A percentile compares a stretch with the other conserved stretches of the same genome.
phyloP scores from a whole-genome alignment of 2,888 invertebrate species.

The Hyppa rectilinea region DNA sequence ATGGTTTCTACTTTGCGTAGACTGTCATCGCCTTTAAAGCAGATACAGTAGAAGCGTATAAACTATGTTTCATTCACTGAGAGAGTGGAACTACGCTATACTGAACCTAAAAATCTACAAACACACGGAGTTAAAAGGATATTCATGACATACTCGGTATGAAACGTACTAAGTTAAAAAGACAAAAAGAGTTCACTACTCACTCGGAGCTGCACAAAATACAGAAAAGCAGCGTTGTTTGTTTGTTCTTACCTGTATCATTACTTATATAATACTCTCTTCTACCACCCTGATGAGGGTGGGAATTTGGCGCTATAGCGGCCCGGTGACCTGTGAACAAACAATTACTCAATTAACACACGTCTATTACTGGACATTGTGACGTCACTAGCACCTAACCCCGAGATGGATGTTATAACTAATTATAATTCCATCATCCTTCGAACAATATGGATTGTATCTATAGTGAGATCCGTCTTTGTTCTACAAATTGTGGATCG shows the following conservation, averaged over 20 bases:
- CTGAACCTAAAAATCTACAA: conserved; percentile 2
- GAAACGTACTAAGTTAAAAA: neutral
- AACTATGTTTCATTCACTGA: neutral
- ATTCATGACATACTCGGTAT: conserved; percentile 27
- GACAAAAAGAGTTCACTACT: conserved; percentile 12
- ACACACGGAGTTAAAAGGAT: conserved; percentile 29
- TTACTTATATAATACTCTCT: conserved; percentile 85
- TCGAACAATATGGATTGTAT: conserved; percentile 41
- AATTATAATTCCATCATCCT: conserved; percentile 51
- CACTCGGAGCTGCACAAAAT: neutral
- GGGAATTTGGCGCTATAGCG: conserved; percentile 89
- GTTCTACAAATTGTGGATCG: neutral
- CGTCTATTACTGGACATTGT: conserved; percentile 28
- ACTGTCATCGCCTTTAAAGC: neutral
- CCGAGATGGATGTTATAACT: conserved; percentile 45
- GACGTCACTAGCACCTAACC: conserved; percentile 30
- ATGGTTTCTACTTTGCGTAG: neutral
- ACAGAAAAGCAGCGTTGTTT: neutral
- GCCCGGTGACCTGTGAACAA: conserved; percentile 86
- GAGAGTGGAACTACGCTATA: neutral
- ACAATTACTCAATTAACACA: conserved; percentile 44
- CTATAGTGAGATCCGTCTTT: conserved; percentile 6
- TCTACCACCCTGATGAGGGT: conserved; percentile 89
- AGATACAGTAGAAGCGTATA: neutral
- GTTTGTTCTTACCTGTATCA: conserved; percentile 76